Evolutionary conservation across 2,113 vertebrate genomes (phyloP).

Genomic region (Dendropsophus ebraccatus): DNA sequence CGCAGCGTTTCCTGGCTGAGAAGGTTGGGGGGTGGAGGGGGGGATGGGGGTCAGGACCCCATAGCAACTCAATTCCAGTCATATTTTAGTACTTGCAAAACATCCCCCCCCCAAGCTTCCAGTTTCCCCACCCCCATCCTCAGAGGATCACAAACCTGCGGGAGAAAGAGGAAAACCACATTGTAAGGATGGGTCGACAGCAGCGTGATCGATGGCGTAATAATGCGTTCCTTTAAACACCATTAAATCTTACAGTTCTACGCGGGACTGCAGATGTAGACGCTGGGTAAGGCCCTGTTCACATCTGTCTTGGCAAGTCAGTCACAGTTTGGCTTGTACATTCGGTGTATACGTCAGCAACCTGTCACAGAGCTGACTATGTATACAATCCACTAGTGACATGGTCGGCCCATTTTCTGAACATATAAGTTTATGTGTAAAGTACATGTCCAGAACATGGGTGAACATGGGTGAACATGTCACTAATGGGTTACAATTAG

Average conservation of each 20-base stretch:
- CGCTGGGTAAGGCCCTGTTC: too few relatives aligned
- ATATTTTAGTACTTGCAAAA: conserved; percentile 3
- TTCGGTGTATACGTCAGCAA: too few relatives aligned
- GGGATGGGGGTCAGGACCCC: not conserved
- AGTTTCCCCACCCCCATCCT: not conserved
- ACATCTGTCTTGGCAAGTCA: too few relatives aligned
- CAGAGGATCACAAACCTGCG: conserved; percentile 49
- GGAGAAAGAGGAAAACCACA: not conserved
- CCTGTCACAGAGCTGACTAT: too few relatives aligned
- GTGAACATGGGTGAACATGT: too few relatives aligned
- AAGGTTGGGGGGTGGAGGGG: not conserved
- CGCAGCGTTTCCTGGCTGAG: conserved; percentile 1
- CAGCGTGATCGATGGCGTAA: not conserved
- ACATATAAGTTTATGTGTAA: too few relatives aligned
- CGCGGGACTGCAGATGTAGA: not conserved
- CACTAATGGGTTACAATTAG: too few relatives aligned
- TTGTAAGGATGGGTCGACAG: not conserved
- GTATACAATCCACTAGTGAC: too few relatives aligned
- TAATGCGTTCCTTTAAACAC: not conserved
- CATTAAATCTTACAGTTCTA: not conserved
- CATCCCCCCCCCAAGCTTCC: not conserved
- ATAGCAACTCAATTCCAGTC: conserved; percentile 48
- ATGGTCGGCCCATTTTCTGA: too few relatives aligned
- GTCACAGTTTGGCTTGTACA: too few relatives aligned
- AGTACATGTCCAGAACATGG: too few relatives aligned